Evolutionary conservation across 2,888 invertebrate species (phyloP).

Genomic region (Gymnocheta viridis): DNA sequence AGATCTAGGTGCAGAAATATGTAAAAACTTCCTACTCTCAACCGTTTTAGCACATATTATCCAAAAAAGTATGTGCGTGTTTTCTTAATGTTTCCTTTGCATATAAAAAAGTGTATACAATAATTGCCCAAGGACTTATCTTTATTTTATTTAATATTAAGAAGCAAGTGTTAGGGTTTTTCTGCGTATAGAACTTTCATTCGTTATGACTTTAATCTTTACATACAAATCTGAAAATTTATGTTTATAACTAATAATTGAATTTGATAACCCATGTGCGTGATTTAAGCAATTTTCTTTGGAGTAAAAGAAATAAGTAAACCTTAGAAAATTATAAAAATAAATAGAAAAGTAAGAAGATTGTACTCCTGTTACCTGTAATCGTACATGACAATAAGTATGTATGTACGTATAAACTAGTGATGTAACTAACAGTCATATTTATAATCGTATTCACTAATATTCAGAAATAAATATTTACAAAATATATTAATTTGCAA

Average conservation of each 20-base stretch:
- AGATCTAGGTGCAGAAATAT: background rate
- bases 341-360: background rate
- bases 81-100: background rate
- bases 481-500: too few relatives aligned
- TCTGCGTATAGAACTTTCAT: background rate
- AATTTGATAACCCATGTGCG: constrained; percentile 49
- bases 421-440: too few relatives aligned
- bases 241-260: constrained; percentile 56
- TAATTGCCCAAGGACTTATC: background rate
- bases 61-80: background rate
- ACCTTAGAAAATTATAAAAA: background rate
- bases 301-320: background rate
- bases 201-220: background rate
- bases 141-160: background rate
- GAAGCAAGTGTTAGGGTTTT: background rate
- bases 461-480: too few relatives aligned
- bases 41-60: background rate
- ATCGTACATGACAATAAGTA: too few relatives aligned
- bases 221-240: constrained; percentile 42
- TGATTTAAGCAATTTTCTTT: constrained; percentile 40
- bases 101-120: background rate
- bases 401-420: too few relatives aligned
- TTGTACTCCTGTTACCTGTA: too few relatives aligned
- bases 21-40: too few relatives aligned
- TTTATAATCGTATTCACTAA: too few relatives aligned